Conservation (phyloP, 1,140 invertebrate species). For the Drosophila tropicalis region DNA sequence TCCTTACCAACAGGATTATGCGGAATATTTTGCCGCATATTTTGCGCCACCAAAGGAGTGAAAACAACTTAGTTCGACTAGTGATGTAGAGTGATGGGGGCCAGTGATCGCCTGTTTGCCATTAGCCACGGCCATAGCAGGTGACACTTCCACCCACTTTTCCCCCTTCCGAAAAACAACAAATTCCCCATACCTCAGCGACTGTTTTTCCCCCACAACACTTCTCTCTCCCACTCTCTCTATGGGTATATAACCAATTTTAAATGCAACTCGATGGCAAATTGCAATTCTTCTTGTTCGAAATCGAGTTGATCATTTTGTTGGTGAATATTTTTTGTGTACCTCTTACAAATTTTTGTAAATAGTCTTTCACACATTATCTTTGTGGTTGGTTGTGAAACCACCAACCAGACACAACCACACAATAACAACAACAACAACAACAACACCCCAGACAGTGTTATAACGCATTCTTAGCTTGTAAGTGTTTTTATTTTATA, state of each 20-base stretch:
- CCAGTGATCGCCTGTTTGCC: background rate
- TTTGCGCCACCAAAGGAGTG: slow-evolving; percentile 43
- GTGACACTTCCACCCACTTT: slow-evolving; percentile 16
- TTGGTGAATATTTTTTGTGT: slow-evolving; percentile 15
- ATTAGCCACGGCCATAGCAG: background rate
- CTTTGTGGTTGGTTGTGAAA: slow-evolving; percentile 11
- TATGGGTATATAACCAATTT: background rate
- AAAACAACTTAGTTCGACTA: slow-evolving; percentile 46
- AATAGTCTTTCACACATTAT: slow-evolving; percentile 64
- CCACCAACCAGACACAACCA: slow-evolving; percentile 34
- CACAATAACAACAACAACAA: slow-evolving; percentile 20
- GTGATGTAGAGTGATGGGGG: slow-evolving; percentile 48
- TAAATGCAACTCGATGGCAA: slow-evolving; percentile 29
- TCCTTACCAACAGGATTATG: background rate
- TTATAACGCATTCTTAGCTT: slow-evolving; percentile 82
- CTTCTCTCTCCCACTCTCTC: slow-evolving; percentile 16
- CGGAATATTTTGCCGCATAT: background rate
- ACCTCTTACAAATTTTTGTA: slow-evolving; percentile 61
- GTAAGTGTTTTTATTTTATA: slow-evolving; percentile 83
- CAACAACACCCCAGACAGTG: slow-evolving; percentile 67
- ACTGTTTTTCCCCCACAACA: slow-evolving; percentile 47
- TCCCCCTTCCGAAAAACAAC: slow-evolving; percentile 1
- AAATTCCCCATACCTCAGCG: slow-evolving; percentile 52
- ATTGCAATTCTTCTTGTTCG: slow-evolving; percentile 34
- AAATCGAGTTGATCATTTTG: slow-evolving; percentile 20